These are phyloP conservation scores for Euwallacea fornicatus DNA, from an alignment of 1,140 invertebrate species.

Conservation along the genomic window DNA sequence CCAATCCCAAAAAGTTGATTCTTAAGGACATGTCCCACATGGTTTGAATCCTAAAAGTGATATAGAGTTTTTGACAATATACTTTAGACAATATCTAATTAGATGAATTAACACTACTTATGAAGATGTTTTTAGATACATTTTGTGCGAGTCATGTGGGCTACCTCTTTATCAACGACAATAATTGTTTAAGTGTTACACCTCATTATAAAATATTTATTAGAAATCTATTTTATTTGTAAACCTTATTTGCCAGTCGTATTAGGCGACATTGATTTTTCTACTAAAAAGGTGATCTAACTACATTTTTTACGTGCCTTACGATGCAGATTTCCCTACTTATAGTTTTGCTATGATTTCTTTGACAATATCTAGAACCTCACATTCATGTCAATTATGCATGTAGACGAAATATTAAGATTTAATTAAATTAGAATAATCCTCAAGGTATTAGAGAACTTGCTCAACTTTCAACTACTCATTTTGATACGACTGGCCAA, in stretches of 20 bases:
- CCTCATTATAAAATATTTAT: not conserved
- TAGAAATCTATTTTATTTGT: too few relatives aligned
- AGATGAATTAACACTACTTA: slow-evolving; percentile 13
- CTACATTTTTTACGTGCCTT: slow-evolving; percentile 22
- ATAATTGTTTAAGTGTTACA: slow-evolving; percentile 30
- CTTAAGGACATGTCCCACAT: slow-evolving; percentile 14
- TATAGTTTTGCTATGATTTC: not conserved
- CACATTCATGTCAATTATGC: too few relatives aligned
- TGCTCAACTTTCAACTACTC: slow-evolving; percentile 2
- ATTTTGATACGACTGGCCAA: slow-evolving; percentile 6
- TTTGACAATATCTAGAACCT: not conserved
- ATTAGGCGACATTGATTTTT: slow-evolving; percentile 4
- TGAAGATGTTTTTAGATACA: slow-evolving; percentile 17
- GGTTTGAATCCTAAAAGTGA: slow-evolving; percentile 16
- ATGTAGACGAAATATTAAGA: too few relatives aligned
- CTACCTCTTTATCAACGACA: slow-evolving; percentile 23
- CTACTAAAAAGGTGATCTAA: slow-evolving; percentile 8
- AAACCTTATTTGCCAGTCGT: slow-evolving; percentile 8
- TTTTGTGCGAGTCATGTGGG: slow-evolving; percentile 18
- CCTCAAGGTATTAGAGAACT: slow-evolving; percentile 2
- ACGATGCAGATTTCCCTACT: slow-evolving; percentile 10
- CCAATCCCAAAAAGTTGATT: slow-evolving; percentile 1
- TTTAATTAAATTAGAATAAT: not conserved
- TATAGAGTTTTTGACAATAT: slow-evolving; percentile 30
- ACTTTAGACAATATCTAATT: slow-evolving; percentile 33